A percentile compares a stretch with the other conserved stretches of the same genome.
Evolutionary conservation across 2,888 invertebrate genomes (phyloP).

Genomic region (Pristionchus japonicus): DNA sequence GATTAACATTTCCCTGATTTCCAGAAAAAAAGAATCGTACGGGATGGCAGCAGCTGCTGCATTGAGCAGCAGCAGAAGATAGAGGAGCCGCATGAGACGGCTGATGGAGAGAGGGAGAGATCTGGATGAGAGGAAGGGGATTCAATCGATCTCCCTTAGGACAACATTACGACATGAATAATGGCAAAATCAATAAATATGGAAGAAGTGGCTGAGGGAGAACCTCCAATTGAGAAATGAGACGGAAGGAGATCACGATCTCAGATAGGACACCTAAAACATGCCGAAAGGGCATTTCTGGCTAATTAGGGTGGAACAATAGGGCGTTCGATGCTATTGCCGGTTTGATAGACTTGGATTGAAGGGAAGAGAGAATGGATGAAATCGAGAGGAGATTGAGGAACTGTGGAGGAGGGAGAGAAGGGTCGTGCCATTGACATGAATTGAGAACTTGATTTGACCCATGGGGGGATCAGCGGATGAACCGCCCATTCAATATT

Average conservation of each 20-base stretch:
- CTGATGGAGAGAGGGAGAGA: background rate
- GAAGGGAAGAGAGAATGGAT: background rate
- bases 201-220: background rate
- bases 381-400: conserved; percentile 13
- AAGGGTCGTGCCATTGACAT: conserved; percentile 26
- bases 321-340: background rate
- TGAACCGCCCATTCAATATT: background rate
- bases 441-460: conserved; percentile 26
- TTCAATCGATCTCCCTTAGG: background rate
- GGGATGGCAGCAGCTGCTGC: background rate
- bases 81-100: background rate
- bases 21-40: background rate
- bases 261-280: background rate
- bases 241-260: background rate
- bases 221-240: background rate
- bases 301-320: background rate
- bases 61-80: background rate
- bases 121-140: background rate
- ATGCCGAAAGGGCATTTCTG: background rate
- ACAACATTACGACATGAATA: background rate
- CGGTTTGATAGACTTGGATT: conserved; percentile 5
- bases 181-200: background rate
- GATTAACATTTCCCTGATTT: background rate
- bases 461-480: background rate
- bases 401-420: background rate